A percentile compares a stretch with the other conserved stretches of the same genome.
Evolutionary conservation across 1,140 invertebrate species (phyloP).

Genomic region (Pteromalus puparum): DNA sequence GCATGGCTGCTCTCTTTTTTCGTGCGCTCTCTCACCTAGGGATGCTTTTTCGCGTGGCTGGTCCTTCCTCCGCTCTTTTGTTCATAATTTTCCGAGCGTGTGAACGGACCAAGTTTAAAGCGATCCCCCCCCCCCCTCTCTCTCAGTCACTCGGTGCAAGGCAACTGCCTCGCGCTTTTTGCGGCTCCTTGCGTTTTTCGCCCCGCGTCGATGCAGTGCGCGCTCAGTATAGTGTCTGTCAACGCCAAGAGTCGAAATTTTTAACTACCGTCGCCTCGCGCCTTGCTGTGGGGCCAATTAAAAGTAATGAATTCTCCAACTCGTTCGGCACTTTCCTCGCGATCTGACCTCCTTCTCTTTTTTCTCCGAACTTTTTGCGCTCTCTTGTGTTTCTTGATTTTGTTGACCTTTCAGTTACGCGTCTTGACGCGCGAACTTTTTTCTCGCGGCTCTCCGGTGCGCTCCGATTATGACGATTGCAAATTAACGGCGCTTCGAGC

Average conservation of each 20-base stretch:
- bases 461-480: neutral
- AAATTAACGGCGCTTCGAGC: neutral
- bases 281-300: conserved; percentile 38
- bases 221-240: neutral
- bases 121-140: neutral
- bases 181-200: neutral
- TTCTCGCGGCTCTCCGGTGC: neutral
- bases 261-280: conserved; percentile 14
- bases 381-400: neutral
- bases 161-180: neutral
- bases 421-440: neutral
- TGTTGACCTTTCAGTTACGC: neutral
- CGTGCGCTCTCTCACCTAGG: neutral
- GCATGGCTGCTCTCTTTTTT: neutral
- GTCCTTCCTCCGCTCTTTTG: conserved; percentile 23
- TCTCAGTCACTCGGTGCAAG: neutral
- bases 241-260: conserved; percentile 20
- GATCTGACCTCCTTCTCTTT: conserved; percentile 43
- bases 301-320: conserved; percentile 50
- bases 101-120: conserved; percentile 31
- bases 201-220: neutral
- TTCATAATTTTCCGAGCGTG: conserved; percentile 50
- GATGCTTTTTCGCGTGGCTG: conserved; percentile 29
- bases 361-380: neutral
- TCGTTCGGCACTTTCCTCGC: conserved; percentile 25